phyloP scores from a whole-genome alignment of 2,888 invertebrate genomes.

The Clusia tigrina region DNA sequence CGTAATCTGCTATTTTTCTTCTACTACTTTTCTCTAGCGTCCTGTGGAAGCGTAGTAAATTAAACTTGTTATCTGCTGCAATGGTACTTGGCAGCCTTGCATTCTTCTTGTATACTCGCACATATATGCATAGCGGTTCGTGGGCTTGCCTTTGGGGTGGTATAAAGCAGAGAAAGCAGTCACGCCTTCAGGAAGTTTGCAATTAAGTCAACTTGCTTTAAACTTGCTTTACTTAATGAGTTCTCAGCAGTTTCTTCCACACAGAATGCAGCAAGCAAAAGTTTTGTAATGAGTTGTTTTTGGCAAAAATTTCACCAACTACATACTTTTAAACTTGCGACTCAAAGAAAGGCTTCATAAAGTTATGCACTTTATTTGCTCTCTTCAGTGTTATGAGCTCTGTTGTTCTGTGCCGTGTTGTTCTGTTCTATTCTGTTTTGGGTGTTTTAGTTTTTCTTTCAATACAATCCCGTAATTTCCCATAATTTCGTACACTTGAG shows the following conservation, averaged over 20 bases:
- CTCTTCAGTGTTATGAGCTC: too few relatives aligned
- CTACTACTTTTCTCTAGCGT: not conserved
- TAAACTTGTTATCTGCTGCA: not conserved
- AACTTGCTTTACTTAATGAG: not conserved
- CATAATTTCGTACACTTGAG: conserved; percentile 1
- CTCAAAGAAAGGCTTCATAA: too few relatives aligned
- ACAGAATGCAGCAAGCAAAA: not conserved
- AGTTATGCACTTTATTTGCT: too few relatives aligned
- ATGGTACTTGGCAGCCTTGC: not conserved
- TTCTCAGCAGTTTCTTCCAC: too few relatives aligned
- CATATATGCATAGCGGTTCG: not conserved
- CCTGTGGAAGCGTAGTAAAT: not conserved
- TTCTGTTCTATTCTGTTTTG: too few relatives aligned
- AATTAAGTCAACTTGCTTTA: not conserved
- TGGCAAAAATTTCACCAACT: too few relatives aligned
- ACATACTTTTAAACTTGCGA: too few relatives aligned
- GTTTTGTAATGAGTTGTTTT: not conserved
- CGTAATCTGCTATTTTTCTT: not conserved
- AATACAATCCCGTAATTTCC: not conserved
- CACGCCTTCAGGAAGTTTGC: not conserved
- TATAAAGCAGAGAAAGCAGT: not conserved
- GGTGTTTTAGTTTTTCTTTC: too few relatives aligned
- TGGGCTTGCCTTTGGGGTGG: not conserved
- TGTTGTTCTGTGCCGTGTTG: too few relatives aligned
- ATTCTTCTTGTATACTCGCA: not conserved